These are phyloP conservation scores for Melinopterus prodromus DNA, from an alignment of 2,888 invertebrate genomes.

Conservation along the genomic window DNA sequence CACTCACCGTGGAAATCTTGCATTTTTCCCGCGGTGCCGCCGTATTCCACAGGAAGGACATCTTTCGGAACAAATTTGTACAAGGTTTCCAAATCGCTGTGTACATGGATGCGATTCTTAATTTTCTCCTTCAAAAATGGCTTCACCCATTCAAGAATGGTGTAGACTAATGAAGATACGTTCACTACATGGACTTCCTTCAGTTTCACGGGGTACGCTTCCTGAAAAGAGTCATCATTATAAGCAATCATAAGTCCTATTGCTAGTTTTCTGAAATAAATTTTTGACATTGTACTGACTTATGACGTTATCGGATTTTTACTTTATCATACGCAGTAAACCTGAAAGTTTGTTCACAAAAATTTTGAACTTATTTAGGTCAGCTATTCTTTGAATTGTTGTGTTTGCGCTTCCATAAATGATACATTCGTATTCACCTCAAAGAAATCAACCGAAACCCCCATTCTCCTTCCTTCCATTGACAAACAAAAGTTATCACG, in stretches of 20 bases:
- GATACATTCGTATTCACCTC: too few species aligned
- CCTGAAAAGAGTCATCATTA: constrained; percentile 62
- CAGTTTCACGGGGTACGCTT: constrained; percentile 87
- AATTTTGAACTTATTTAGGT: too few species aligned
- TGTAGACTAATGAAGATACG: constrained; percentile 83
- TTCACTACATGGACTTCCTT: constrained; percentile 89
- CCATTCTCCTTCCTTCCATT: too few species aligned
- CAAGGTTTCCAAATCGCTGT: constrained; percentile 74
- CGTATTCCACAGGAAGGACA: constrained; percentile 83
- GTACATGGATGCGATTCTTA: constrained; percentile 81
- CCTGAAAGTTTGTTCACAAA: too few species aligned
- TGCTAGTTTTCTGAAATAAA: too few species aligned
- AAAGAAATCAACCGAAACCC: too few species aligned
- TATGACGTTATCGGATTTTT: too few species aligned
- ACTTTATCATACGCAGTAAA: too few species aligned
- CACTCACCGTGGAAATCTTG: constrained; percentile 74
- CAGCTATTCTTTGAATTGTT: too few species aligned
- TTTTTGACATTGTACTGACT: too few species aligned
- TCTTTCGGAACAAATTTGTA: constrained; percentile 83
- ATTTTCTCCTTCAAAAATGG: constrained; percentile 90
- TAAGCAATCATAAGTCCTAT: background rate
- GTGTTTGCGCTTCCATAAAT: too few species aligned
- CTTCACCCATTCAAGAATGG: constrained; percentile 85
- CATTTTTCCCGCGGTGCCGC: constrained; percentile 79
- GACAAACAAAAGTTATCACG: too few species aligned